Evolutionary conservation across 2,797 vertebrate species (phyloP).

Genomic region (Poeciliopsis turneri): DNA sequence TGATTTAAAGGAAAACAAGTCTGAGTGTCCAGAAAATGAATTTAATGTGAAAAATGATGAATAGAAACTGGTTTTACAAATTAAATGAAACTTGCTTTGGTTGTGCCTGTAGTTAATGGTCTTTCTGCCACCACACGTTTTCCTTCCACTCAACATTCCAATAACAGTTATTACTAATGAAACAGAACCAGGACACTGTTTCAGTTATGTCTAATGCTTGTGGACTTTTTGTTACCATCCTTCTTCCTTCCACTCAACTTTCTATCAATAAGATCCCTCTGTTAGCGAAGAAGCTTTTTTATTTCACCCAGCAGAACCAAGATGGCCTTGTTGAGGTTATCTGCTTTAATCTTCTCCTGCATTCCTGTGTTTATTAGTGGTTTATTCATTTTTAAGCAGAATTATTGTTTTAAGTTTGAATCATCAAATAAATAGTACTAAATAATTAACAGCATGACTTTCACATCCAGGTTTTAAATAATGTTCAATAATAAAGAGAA

Average conservation of each 20-base stretch:
- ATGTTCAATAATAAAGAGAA: neutral
- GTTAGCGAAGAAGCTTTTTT: too few species aligned
- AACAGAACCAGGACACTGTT: neutral
- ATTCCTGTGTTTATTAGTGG: neutral
- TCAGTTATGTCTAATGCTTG: neutral
- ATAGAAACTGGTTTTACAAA: neutral
- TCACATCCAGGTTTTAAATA: too few species aligned
- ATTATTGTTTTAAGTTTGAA: neutral
- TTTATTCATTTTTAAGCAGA: neutral
- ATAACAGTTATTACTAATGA: neutral
- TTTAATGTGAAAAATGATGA: neutral
- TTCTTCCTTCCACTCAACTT: neutral
- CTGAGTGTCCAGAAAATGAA: neutral
- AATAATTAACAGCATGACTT: too few species aligned
- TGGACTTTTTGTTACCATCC: neutral
- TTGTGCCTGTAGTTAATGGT: neutral
- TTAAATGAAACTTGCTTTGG: neutral
- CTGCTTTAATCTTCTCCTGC: neutral
- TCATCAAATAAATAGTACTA: neutral
- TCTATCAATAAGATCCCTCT: neutral
- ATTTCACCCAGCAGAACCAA: neutral
- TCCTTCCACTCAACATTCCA: slow-evolving; percentile 2
- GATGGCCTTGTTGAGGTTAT: too few species aligned
- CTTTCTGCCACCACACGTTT: neutral
- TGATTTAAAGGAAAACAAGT: neutral